Base-by-base conservation (phyloP, 2,113 vertebrate genomes). In the Thalassarche chlororhynchos region DNA sequence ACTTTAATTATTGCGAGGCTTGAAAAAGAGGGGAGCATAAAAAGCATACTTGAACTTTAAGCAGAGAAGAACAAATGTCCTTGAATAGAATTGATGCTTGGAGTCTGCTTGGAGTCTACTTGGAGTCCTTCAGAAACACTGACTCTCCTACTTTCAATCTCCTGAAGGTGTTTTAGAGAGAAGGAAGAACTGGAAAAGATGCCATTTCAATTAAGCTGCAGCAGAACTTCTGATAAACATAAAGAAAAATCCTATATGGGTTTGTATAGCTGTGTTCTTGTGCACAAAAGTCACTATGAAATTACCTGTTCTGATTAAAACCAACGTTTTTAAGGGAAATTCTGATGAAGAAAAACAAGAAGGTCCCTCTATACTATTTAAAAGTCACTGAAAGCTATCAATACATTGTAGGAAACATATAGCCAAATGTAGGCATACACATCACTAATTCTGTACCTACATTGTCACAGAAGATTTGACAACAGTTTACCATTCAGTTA, bases 381-480 rank as follows among this genome's bases (percentile, higher is more conserved):
- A 36, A 83, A 74, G 26, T 64, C 44, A 75, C 25, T 44, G 26
- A 68, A 89, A 82, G 32, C 15, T 62, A 21, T 29, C 29, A 49
- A 4, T 34, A 11, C 3, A 2, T 42, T 51, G 20, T 75, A 95
- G 20, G n/a, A 91, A 85, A 46, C 31, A 54, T 13, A 42, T 0
- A 83, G 20, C 9, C 18, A 84, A 76, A 62, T 0, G 2, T 5
- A 58, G 19, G 34, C 19, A 57, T 10, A 18, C 0, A 3, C 4
- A 71, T 38, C 12, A 25, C 25, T 82, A 70, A 8, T 55, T 49
- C 62, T 80, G 24, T 46, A 61, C 25, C 57, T 76, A 65, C 2
- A 2, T 6, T 46, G 44, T 18, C 51, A 71, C 16, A 47, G 17
- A 74, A 88, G 17, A 46, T 66, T 46, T 88, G 17, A 14, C 42